A percentile compares a stretch with the other conserved stretches of the same genome.
Conservation (phyloP, 2,797 vertebrate species). For the Falco naumanni region DNA sequence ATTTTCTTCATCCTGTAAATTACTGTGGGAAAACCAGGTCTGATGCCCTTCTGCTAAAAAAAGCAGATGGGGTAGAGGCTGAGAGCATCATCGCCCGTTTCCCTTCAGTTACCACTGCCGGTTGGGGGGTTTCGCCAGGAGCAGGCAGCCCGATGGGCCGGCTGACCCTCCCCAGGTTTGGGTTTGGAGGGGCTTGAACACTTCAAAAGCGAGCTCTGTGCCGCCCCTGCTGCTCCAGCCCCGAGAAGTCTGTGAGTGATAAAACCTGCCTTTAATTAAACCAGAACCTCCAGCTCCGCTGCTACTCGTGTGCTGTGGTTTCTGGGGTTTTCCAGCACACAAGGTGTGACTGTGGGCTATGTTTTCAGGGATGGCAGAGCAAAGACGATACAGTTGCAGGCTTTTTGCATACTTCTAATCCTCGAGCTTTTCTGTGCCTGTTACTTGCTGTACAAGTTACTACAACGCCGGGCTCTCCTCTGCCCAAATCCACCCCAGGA, state of each 20-base stretch:
- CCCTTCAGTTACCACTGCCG: background rate
- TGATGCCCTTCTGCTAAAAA: background rate
- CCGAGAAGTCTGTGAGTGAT: background rate
- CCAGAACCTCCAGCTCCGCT: background rate
- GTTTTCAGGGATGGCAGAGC: slow-evolving; percentile 23
- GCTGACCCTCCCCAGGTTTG: slow-evolving; percentile 14
- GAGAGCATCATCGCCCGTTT: background rate
- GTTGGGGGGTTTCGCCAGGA: background rate
- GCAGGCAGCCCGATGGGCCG: background rate
- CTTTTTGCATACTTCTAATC: slow-evolving; percentile 33
- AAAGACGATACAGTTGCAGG: background rate
- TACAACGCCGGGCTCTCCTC: background rate
- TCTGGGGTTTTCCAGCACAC: slow-evolving; percentile 49
- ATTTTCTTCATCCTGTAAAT: background rate
- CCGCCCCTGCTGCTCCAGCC: background rate
- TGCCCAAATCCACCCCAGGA: background rate
- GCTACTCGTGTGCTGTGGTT: slow-evolving; percentile 28
- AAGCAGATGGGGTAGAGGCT: background rate
- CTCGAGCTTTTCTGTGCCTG: background rate
- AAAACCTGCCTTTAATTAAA: background rate
- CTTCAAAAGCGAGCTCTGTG: background rate
- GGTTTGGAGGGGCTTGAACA: background rate
- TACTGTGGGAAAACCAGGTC: background rate
- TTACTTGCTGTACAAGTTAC: slow-evolving; percentile 1
- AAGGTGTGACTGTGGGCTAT: slow-evolving; percentile 30